Conservation (phyloP, 2,797 vertebrate species). For the Pterois miles region DNA sequence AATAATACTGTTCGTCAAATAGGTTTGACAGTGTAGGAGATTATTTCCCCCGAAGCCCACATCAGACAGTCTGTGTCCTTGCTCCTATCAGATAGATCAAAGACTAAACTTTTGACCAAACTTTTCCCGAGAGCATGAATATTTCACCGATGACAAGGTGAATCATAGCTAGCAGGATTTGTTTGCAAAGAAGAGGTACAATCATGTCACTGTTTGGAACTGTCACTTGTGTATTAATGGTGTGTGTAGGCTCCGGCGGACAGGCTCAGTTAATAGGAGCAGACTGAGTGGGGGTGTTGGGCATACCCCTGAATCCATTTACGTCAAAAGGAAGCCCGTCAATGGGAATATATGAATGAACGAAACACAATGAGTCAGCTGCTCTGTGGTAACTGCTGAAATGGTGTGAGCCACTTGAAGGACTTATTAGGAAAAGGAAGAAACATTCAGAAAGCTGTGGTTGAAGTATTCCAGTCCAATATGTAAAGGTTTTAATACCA, state of each 20-base stretch:
- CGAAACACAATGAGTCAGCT: conserved; percentile 53
- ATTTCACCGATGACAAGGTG: conserved; percentile 82
- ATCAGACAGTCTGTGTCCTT: conserved; percentile 58
- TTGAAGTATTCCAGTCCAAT: background rate
- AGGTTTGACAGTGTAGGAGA: background rate
- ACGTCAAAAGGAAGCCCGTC: conserved; percentile 71
- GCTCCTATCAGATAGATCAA: conserved; percentile 52
- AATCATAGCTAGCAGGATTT: conserved; percentile 75
- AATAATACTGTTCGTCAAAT: background rate
- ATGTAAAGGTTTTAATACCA: background rate
- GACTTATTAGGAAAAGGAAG: background rate
- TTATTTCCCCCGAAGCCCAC: background rate
- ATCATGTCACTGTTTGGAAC: conserved; percentile 78
- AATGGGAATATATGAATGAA: conserved; percentile 68
- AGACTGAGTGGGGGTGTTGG: conserved; percentile 60
- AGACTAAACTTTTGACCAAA: conserved; percentile 65
- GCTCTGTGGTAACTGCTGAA: conserved; percentile 24
- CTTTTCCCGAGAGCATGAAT: conserved; percentile 78
- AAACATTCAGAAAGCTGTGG: background rate
- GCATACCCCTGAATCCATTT: conserved; percentile 71
- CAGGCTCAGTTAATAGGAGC: conserved; percentile 70
- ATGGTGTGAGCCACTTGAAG: background rate
- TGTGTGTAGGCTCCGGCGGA: conserved; percentile 62
- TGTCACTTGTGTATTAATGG: conserved; percentile 79
- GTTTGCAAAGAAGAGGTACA: conserved; percentile 74